Evolutionary conservation across 2,888 invertebrate genomes (phyloP).

Genomic region (Apoderus coryli): DNA sequence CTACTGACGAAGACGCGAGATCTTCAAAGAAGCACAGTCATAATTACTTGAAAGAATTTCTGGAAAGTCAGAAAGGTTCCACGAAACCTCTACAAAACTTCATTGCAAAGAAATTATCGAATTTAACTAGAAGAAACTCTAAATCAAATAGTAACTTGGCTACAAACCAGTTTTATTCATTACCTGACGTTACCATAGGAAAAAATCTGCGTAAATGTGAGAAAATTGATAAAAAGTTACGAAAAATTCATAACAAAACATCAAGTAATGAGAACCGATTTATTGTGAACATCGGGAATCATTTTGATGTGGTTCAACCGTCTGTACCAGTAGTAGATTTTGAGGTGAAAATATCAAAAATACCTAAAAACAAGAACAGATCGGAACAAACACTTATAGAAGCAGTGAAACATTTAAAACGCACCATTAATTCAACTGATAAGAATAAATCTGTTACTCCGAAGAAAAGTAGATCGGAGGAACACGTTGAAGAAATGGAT

Average conservation of each 20-base stretch:
- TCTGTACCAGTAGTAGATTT: slow-evolving; percentile 30
- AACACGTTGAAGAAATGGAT: slow-evolving; percentile 19
- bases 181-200: slow-evolving; percentile 55
- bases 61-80: slow-evolving; percentile 31
- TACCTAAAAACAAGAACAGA: slow-evolving; percentile 23
- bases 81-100: slow-evolving; percentile 32
- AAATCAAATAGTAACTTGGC: slow-evolving; percentile 32
- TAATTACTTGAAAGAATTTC: slow-evolving; percentile 30
- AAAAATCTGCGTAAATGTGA: slow-evolving; percentile 56
- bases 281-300: slow-evolving; percentile 33
- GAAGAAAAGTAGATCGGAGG: slow-evolving; percentile 15
- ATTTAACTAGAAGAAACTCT: slow-evolving; percentile 22
- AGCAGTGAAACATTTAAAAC: slow-evolving; percentile 28
- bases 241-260: slow-evolving; percentile 27
- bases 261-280: slow-evolving; percentile 27
- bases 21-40: slow-evolving; percentile 30
- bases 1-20: slow-evolving; percentile 17
- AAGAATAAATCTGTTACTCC: slow-evolving; percentile 21
- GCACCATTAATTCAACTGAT: slow-evolving; percentile 20
- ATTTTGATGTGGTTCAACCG: slow-evolving; percentile 30
- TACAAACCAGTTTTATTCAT: slow-evolving; percentile 55
- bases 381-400: slow-evolving; percentile 24
- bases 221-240: slow-evolving; percentile 53
- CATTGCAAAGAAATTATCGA: slow-evolving; percentile 29
- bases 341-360: slow-evolving; percentile 32